A percentile compares a stretch with the other conserved stretches of the same genome.
Conservation (phyloP, 2,888 invertebrate species). For the Eristalinus aeneus region DNA sequence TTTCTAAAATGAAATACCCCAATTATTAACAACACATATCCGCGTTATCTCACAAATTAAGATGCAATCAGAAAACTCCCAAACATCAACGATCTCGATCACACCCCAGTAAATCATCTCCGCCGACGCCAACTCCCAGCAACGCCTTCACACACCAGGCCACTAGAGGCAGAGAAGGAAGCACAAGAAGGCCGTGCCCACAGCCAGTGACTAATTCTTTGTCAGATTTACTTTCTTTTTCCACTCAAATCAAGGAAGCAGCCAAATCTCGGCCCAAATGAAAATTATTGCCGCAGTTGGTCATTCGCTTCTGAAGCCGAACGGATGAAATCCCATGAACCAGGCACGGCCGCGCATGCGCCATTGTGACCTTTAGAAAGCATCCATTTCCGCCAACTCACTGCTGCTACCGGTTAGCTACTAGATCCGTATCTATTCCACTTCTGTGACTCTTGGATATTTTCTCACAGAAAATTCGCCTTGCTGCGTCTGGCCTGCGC, state of each 20-base stretch:
- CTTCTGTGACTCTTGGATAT: constrained; percentile 19
- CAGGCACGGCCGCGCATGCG: constrained; percentile 9
- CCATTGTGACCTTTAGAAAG: constrained; percentile 44
- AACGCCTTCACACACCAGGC: background rate
- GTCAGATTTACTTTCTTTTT: constrained; percentile 55
- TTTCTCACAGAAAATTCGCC: constrained; percentile 20
- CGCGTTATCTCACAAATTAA: constrained; percentile 14
- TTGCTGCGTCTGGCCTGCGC: background rate
- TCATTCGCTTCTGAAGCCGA: constrained; percentile 27
- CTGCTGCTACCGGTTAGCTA: background rate
- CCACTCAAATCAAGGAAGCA: background rate
- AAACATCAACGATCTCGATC: constrained; percentile 26
- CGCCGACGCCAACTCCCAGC: background rate
- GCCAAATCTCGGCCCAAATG: background rate
- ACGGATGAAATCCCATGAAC: background rate
- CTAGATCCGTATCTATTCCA: constrained; percentile 19
- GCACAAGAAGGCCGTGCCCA: constrained; percentile 2
- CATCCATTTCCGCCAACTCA: constrained; percentile 25
- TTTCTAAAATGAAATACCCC: background rate
- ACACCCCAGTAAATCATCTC: constrained; percentile 11
- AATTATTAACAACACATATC: background rate
- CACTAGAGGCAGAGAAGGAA: background rate
- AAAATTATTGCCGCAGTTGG: constrained; percentile 6
- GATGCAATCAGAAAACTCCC: constrained; percentile 8
- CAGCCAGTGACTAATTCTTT: constrained; percentile 27